Conservation (phyloP, 2,113 vertebrate genomes). For the Xerus inauris region DNA sequence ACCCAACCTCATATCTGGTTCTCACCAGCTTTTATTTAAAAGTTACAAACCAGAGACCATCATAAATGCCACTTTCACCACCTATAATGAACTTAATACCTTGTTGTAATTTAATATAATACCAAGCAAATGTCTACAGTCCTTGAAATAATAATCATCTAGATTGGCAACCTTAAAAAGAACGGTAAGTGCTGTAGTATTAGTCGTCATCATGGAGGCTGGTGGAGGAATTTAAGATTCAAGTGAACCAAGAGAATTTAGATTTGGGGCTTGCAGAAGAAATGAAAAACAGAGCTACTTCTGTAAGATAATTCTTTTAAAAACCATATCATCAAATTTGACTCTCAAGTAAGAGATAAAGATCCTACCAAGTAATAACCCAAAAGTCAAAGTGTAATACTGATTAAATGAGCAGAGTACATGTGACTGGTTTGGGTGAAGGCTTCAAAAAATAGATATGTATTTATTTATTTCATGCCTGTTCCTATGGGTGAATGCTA, state of each 20-base stretch:
- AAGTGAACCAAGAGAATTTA: background rate
- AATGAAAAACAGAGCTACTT: background rate
- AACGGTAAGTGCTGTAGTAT: background rate
- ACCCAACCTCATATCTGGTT: background rate
- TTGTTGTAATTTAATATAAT: background rate
- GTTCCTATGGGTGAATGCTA: constrained; percentile 59
- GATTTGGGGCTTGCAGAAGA: background rate
- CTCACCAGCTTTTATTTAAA: constrained; percentile 37
- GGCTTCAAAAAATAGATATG: background rate
- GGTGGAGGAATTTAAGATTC: background rate
- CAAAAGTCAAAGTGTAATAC: background rate
- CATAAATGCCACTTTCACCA: background rate
- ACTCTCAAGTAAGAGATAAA: background rate
- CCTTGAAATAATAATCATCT: background rate
- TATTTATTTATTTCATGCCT: constrained; percentile 34
- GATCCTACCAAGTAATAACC: background rate
- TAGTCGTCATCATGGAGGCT: background rate
- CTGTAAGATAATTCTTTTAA: constrained; percentile 30
- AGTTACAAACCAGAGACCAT: constrained; percentile 50
- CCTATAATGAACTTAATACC: background rate
- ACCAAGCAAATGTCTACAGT: background rate
- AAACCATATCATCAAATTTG: background rate
- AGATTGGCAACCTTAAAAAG: background rate
- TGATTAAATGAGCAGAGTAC: background rate
- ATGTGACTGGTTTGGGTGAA: background rate